Evolutionary conservation across 2,113 vertebrate species (phyloP).

Genomic region (Vireo altiloquus): DNA sequence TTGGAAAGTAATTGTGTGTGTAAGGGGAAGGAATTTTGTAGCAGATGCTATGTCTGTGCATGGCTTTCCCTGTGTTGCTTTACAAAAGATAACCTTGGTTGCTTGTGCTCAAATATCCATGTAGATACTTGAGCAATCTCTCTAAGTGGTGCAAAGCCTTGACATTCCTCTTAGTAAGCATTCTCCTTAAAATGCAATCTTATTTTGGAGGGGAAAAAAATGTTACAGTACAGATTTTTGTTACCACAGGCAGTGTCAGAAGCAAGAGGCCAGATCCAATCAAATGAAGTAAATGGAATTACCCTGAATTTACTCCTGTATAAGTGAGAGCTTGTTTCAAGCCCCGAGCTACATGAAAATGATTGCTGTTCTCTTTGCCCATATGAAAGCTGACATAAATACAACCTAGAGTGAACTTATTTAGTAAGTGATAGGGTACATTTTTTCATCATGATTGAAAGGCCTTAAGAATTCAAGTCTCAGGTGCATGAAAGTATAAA

Average conservation of each 20-base stretch:
- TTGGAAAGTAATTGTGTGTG: not conserved
- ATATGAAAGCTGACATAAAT: slow-evolving; percentile 40
- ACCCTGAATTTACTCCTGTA: slow-evolving; percentile 38
- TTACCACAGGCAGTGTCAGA: slow-evolving; percentile 7
- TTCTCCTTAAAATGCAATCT: not conserved
- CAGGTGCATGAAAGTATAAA: not conserved
- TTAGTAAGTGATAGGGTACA: not conserved
- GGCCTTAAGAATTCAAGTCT: not conserved
- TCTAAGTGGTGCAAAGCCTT: not conserved
- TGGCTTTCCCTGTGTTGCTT: not conserved
- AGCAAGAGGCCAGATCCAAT: slow-evolving; percentile 22
- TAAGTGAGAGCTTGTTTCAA: slow-evolving; percentile 44
- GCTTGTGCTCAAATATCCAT: not conserved
- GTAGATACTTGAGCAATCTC: not conserved
- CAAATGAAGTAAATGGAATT: slow-evolving; percentile 46
- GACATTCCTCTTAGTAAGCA: not conserved
- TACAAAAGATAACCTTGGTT: not conserved
- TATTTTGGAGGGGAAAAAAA: not conserved
- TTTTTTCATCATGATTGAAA: not conserved
- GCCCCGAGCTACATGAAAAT: slow-evolving; percentile 36
- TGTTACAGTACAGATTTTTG: not conserved
- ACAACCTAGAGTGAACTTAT: slow-evolving; percentile 6
- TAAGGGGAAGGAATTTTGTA: not conserved
- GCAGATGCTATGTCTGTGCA: not conserved
- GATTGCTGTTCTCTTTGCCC: slow-evolving; percentile 26